A percentile compares a stretch with the other conserved stretches of the same genome.
phyloP scores from a whole-genome alignment of 1,140 invertebrate genomes.

The Diorhabda sublineata region DNA sequence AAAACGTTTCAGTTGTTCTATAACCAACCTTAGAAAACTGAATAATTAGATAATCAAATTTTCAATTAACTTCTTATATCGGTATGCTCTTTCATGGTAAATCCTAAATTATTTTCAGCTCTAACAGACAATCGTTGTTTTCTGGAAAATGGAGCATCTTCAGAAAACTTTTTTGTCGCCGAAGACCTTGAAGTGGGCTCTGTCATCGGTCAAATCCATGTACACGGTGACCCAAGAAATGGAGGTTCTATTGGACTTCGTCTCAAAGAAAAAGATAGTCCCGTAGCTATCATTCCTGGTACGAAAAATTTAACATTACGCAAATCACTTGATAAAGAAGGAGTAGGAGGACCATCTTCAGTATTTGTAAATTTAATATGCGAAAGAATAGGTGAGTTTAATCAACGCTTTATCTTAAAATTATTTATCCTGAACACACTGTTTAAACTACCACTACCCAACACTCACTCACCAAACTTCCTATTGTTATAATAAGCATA shows the following conservation, averaged over 20 bases:
- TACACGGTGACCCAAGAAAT: constrained; percentile 71
- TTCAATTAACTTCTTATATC: not conserved
- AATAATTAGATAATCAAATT: not conserved
- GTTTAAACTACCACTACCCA: too few relatives aligned
- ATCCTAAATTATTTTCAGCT: constrained; percentile 26
- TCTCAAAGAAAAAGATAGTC: constrained; percentile 73
- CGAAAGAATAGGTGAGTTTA: constrained; percentile 52
- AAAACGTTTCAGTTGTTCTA: not conserved
- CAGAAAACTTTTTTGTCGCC: constrained; percentile 84
- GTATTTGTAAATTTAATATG: constrained; percentile 83
- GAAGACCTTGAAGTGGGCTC: constrained; percentile 78
- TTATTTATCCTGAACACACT: too few relatives aligned
- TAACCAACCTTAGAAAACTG: not conserved
- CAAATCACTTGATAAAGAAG: constrained; percentile 72
- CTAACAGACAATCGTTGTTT: constrained; percentile 77
- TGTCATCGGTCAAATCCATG: constrained; percentile 65
- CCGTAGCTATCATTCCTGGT: constrained; percentile 68
- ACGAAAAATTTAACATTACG: constrained; percentile 78
- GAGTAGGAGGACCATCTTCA: constrained; percentile 72
- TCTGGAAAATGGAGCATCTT: constrained; percentile 81
- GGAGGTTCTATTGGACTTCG: constrained; percentile 74
- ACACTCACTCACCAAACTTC: too few relatives aligned
- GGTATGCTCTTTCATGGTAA: not conserved
- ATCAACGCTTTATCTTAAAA: too few relatives aligned
- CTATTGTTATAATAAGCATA: too few relatives aligned